These are phyloP conservation scores for Myathropa florea DNA, from an alignment of 2,888 invertebrate genomes.

Conservation along the genomic window DNA sequence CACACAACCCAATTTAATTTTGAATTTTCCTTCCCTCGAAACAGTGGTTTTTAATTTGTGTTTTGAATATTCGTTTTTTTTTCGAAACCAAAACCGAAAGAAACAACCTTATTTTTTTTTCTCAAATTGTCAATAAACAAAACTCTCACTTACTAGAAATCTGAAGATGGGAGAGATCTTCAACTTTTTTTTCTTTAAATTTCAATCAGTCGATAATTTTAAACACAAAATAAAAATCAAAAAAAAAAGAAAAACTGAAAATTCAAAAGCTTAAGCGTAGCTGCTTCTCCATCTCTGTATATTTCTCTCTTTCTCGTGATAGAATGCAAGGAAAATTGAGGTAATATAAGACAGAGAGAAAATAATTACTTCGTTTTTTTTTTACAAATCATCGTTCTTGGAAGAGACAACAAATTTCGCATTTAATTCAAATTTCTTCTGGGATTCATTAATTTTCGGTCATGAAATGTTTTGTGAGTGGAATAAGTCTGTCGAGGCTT, in stretches of 20 bases:
- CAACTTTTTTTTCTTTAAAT: slow-evolving; percentile 8
- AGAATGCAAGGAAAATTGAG: slow-evolving; percentile 17
- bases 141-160: slow-evolving; percentile 5
- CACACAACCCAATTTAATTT: slow-evolving; percentile 63
- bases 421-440: not conserved
- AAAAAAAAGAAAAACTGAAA: slow-evolving; percentile 1
- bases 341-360: not conserved
- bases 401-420: not conserved
- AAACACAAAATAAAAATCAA: not conserved
- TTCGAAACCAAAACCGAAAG: not conserved
- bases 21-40: slow-evolving; percentile 7
- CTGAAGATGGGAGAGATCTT: not conserved
- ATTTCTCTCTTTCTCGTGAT: not conserved
- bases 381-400: not conserved
- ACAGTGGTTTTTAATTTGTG: not conserved
- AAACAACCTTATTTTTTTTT: not conserved
- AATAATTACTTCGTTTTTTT: not conserved
- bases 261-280: slow-evolving; percentile 18
- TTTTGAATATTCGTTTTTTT: not conserved
- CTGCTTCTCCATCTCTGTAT: slow-evolving; percentile 7
- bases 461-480: no score
- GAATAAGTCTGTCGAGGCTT: no score
- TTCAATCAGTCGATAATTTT: slow-evolving; percentile 36
- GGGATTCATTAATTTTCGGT: no score
- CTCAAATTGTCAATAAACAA: not conserved